Evolutionary conservation across 2,113 vertebrate genomes (phyloP).

Genomic region (Neolamprologus brichardi): DNA sequence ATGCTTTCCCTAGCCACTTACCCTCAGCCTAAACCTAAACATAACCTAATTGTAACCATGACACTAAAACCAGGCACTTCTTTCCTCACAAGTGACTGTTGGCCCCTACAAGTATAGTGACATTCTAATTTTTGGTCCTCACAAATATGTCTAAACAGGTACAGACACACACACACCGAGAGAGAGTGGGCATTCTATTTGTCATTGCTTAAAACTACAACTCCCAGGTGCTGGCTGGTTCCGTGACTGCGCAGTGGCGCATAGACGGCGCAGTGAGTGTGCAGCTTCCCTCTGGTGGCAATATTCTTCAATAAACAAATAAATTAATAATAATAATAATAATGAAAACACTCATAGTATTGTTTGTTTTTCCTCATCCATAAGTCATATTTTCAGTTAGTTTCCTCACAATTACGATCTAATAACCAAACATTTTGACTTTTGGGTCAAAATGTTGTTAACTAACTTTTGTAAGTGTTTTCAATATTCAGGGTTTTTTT

Average conservation of each 20-base stretch:
- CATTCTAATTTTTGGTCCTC: background rate
- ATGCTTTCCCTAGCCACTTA: background rate
- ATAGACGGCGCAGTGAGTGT: background rate
- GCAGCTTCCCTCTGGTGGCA: background rate
- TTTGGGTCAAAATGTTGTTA: background rate
- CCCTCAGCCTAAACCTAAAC: background rate
- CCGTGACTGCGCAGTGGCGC: background rate
- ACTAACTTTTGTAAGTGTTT: background rate
- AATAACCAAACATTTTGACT: background rate
- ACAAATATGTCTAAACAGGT: background rate
- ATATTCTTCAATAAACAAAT: background rate
- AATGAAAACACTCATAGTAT: background rate
- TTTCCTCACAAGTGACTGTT: background rate
- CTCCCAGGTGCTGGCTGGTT: background rate
- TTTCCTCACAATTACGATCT: background rate
- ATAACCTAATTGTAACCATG: background rate
- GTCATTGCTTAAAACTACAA: background rate
- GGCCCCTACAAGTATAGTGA: background rate
- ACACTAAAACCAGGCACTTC: background rate
- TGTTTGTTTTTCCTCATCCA: background rate
- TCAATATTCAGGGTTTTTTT: fast-evolving
- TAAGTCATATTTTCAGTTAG: background rate
- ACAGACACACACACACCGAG: background rate
- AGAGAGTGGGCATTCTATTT: background rate
- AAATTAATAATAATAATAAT: fast-evolving